Percentiles rank a stretch among this genome's conserved stretches.
Evolutionary conservation across 2,113 vertebrate species (phyloP).

Genomic region (Percina caprodes): DNA sequence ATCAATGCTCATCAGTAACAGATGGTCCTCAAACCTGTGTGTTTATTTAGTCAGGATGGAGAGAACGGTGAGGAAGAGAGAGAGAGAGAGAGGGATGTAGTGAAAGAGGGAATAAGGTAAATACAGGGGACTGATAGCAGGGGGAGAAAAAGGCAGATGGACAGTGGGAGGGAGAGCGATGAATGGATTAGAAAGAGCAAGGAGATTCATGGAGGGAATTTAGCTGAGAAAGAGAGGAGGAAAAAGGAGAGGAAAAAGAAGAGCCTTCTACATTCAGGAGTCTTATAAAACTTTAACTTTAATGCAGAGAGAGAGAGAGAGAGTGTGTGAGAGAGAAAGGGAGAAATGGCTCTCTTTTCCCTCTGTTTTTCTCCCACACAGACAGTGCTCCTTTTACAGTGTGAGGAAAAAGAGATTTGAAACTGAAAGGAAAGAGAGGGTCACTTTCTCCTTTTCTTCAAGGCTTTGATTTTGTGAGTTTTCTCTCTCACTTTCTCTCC

Average conservation of each 20-base stretch:
- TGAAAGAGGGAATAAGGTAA: conserved; percentile 49
- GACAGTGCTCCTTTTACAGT: conserved; percentile 33
- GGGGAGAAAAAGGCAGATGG: conserved; percentile 60
- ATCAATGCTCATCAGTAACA: conserved; percentile 70
- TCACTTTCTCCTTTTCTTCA: conserved; percentile 38
- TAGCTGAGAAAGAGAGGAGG: conserved; percentile 1
- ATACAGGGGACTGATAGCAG: conserved; percentile 46
- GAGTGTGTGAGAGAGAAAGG: neutral
- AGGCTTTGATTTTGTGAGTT: conserved; percentile 58
- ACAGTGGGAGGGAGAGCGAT: neutral
- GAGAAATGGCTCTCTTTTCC: neutral
- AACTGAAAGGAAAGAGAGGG: conserved; percentile 45
- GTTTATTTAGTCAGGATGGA: conserved; percentile 72
- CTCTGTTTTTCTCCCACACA: conserved; percentile 22
- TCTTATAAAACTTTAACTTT: conserved; percentile 63
- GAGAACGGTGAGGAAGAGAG: conserved; percentile 52
- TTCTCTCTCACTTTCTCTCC: conserved; percentile 37
- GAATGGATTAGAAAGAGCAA: neutral
- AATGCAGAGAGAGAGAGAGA: conserved; percentile 9
- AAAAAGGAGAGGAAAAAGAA: neutral
- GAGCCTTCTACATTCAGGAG: conserved; percentile 19
- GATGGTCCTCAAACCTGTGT: conserved; percentile 78
- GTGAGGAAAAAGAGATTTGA: conserved; percentile 34
- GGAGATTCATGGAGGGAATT: conserved; percentile 13
- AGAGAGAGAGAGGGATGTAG: conserved; percentile 24